Percentiles rank a stretch among this genome's conserved stretches.
phyloP scores from a whole-genome alignment of 64 coral and sea anemone species.

The Porites lutea region DNA sequence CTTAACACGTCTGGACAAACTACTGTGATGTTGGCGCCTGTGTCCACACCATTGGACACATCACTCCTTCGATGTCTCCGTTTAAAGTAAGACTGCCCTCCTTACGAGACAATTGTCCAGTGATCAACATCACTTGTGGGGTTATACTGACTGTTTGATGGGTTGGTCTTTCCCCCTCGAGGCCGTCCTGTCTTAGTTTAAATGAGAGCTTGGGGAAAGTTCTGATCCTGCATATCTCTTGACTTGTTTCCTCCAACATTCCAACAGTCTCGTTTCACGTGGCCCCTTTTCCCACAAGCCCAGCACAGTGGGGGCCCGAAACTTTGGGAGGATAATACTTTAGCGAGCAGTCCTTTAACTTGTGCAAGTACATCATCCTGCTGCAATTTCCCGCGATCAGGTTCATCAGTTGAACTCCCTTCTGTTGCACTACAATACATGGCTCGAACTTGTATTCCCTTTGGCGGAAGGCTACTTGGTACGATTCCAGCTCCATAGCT shows the following conservation, averaged over 20 bases:
- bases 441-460: no score
- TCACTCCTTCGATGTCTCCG: slow-evolving; percentile 13
- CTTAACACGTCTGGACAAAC: slow-evolving; percentile 28
- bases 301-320: not conserved
- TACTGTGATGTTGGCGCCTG: slow-evolving; percentile 32
- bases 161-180: not conserved
- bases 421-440: not conserved
- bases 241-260: not conserved
- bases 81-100: not conserved
- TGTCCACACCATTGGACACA: slow-evolving; percentile 27
- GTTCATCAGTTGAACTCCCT: not conserved
- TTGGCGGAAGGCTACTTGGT: no score
- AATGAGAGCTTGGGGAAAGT: not conserved
- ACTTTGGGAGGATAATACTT: not conserved
- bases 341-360: not conserved
- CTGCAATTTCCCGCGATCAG: not conserved
- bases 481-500: no score
- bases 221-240: not conserved
- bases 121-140: slow-evolving; percentile 4
- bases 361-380: not conserved
- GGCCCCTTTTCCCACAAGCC: slow-evolving; percentile 24
- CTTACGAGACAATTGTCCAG: not conserved
- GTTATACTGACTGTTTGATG: not conserved
- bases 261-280: slow-evolving; percentile 13
- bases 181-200: slow-evolving; percentile 1